Evolutionary conservation across 23 tunicate species (phyloP).

Genomic region (Clavelina lepadiformis): DNA sequence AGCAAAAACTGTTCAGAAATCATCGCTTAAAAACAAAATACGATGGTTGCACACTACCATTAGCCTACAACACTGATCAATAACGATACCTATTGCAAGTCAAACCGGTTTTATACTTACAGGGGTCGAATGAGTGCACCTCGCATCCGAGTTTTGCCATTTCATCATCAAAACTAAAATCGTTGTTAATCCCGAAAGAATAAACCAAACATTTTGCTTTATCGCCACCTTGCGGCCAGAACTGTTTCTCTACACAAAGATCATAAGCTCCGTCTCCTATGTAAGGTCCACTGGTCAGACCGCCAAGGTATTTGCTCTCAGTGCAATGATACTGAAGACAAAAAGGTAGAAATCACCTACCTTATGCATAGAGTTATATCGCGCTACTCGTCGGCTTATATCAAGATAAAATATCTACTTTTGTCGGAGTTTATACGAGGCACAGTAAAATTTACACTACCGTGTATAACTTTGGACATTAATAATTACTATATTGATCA

Average conservation of each 20-base stretch:
- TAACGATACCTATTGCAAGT: not conserved
- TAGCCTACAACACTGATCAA: conserved; percentile 12
- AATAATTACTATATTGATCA: too few species aligned
- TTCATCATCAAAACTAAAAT: conserved; percentile 18
- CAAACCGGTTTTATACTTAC: conserved; percentile 6
- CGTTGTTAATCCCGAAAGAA: conserved; percentile 17
- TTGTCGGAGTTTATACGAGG: too few species aligned
- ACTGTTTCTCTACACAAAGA: conserved; percentile 25
- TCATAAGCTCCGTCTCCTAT: conserved; percentile 36
- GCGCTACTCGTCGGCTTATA: not conserved
- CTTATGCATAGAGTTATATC: not conserved
- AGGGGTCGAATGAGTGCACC: conserved; percentile 21
- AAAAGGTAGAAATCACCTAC: not conserved
- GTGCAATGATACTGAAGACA: conserved; percentile 36
- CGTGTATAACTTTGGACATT: too few species aligned
- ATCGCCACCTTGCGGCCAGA: conserved; percentile 18
- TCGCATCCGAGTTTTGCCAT: conserved; percentile 20
- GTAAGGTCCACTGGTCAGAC: not conserved
- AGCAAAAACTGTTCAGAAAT: too few species aligned
- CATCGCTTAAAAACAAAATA: too few species aligned
- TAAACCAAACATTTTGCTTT: conserved; percentile 12
- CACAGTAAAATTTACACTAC: too few species aligned
- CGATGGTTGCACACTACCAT: too few species aligned
- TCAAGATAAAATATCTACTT: too few species aligned
- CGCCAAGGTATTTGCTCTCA: conserved; percentile 22